Evolutionary conservation across 1,140 invertebrate genomes (phyloP), one percentile per base, ranked within the genome.

Genomic region (Eubasilissa regina): DNA sequence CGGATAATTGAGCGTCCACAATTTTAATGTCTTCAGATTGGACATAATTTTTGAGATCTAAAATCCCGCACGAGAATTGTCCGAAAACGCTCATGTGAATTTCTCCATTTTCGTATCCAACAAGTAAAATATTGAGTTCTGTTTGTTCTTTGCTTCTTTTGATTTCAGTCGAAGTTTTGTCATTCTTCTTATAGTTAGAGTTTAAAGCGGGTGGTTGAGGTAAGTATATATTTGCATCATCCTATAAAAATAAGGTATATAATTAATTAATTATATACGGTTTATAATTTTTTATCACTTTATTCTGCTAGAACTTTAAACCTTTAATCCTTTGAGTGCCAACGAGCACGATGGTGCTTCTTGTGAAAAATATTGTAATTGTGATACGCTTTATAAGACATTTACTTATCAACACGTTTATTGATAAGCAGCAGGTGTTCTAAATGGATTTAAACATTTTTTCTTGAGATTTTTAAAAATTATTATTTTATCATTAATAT

Each of bases 51-150:
- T 88, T 89, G 11, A 97, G 82, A 84, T 93, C 88, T 53, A 97
- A 91, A 55, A 90, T 90, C 4, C 94, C 94, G 85, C 94, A 94
- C 13, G 94, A 93, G 85, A 96, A 95, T 83, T 95, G 92, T 21
- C 97, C 97, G 89, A 96, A 96, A 0, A 96, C 92, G 85, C 93
- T 94, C 81, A 97, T 89, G 83, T 93, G 90, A 12, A 97, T 88
- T 79, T 91, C 90, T 1, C 95, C 94, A 85, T 90, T 90, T 58
- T 92, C 91, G 84, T 94, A 94, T 35, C 95, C 95, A 74, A 97
- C 90, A 75, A 96, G 85, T n/a, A 97, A 86, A 82, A 97, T 91
- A 86, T 94, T 96, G 4, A 96, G 88, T 47, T 93, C 90, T 47
- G 89, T 92, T 83, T 95, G 94, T 56, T 94, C 91, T 83, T 91